phyloP scores from a whole-genome alignment of 2,797 vertebrate genomes.

The Semaprochilodus insignis region DNA sequence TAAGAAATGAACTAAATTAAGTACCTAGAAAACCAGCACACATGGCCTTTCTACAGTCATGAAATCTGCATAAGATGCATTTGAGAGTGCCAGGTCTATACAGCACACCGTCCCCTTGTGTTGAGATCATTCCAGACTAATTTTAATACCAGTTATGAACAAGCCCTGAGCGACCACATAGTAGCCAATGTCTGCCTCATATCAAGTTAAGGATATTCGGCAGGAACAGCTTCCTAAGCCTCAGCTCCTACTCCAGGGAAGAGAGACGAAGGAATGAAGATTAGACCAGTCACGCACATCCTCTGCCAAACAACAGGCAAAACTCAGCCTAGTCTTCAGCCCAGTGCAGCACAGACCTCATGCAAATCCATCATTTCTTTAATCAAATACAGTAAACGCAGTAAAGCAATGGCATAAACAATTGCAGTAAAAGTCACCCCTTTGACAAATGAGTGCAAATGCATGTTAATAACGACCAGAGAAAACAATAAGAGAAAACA shows the following conservation, averaged over 20 bases:
- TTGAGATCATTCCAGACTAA: too few relatives aligned
- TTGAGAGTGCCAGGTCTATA: too few relatives aligned
- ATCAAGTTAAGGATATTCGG: neutral
- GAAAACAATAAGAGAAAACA: neutral
- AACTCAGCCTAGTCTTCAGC: neutral
- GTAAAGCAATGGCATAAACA: neutral
- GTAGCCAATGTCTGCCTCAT: neutral
- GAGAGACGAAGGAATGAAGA: neutral
- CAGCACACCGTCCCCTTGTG: too few relatives aligned
- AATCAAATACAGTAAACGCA: neutral
- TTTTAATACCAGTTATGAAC: too few relatives aligned
- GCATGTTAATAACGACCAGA: neutral
- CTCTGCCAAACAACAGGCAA: too few relatives aligned
- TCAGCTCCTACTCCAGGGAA: neutral
- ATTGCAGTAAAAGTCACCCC: constrained; percentile 14
- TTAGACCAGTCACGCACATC: neutral
- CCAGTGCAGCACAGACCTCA: neutral
- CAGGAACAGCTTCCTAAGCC: neutral
- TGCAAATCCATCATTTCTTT: constrained; percentile 21
- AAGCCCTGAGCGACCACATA: neutral
- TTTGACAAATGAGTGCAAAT: constrained; percentile 28
- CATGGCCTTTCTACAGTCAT: too few relatives aligned
- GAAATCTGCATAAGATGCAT: too few relatives aligned
- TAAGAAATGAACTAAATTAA: too few relatives aligned
- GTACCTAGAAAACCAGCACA: too few relatives aligned